These are phyloP conservation scores for Choreutis nemorana DNA, from an alignment of 2,888 invertebrate genomes.

Conservation along the genomic window DNA sequence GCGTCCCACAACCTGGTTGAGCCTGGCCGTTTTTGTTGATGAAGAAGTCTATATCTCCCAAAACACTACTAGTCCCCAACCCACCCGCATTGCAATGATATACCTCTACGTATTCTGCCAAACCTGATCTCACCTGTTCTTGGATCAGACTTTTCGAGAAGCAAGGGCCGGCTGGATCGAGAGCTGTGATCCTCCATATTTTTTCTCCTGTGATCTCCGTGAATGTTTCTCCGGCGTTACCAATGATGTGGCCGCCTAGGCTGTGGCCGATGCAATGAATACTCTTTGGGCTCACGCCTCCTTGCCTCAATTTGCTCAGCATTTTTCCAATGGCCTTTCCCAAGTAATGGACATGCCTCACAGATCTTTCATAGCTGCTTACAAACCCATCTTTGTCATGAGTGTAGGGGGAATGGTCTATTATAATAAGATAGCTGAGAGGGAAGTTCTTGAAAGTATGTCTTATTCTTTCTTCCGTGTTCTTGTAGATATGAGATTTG, in stretches of 20 bases:
- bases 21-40: constrained; percentile 65
- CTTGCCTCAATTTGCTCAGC: constrained; percentile 24
- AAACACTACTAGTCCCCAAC: constrained; percentile 49
- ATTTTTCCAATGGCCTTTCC: constrained; percentile 40
- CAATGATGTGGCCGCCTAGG: constrained; percentile 47
- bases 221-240: constrained; percentile 36
- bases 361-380: constrained; percentile 47
- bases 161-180: constrained; percentile 57
- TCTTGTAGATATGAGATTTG: constrained; percentile 42
- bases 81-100: constrained; percentile 68
- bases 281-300: constrained; percentile 32
- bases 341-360: constrained; percentile 43
- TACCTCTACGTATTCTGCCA: constrained; percentile 68
- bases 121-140: constrained; percentile 56
- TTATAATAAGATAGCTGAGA: constrained; percentile 46
- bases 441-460: constrained; percentile 36
- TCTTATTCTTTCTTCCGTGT: constrained; percentile 35
- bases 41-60: constrained; percentile 67
- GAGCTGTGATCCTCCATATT: constrained; percentile 38
- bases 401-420: constrained; percentile 51
- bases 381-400: constrained; percentile 34
- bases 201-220: constrained; percentile 27
- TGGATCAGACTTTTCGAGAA: constrained; percentile 39
- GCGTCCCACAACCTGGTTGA: constrained; percentile 62
- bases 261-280: constrained; percentile 54